Evolutionary conservation across 2,888 invertebrate species (phyloP), one percentile per base, ranked within the genome.

Genomic region (Ethmia dodecea): DNA sequence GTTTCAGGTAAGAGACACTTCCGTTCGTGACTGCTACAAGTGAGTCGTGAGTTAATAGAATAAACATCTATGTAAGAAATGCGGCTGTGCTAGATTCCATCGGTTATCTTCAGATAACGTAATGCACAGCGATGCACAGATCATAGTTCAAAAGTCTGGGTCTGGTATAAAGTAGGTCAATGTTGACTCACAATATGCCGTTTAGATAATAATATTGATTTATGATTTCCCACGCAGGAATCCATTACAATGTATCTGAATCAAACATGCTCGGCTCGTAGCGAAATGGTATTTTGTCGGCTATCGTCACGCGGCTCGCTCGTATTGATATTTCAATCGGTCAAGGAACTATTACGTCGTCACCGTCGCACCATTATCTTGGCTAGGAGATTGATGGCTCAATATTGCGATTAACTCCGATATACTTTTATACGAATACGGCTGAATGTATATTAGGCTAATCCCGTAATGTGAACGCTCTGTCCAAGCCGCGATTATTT

Each of bases 281-380:
- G 16, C 18, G 16, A 29, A 24, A 30, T 30, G 41, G 49, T 47
- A 52, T 39, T 47, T 42, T 38, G 52, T 4, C 47, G 45, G 48
- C 36, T 43, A 32, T 36, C 33, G 47, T 45, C 50, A 50, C 51
- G 59, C 22, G 22, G 22, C 28, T n/a, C 51, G 59, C 22, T 8
- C 9, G 13, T n/a, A 50, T 61, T 58, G 66, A 76, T 72, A 68
- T 74, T 75, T 74, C 73, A 74, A 75, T 76, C 71, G 70, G 74
- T 69, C 74, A 75, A 75, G 71, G 69, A 71, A 74, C 70, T 73
- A 64, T 73, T 74, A 75, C 65, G 64, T 66, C 63, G 66, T 47
- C 62, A 55, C 55, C 57, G 60, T 54, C 55, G 47, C 62, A 63
- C 65, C 66, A 74, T 76, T 79, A 75, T 77, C 73, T 75, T 69